Conservation (phyloP, 2,113 vertebrate species). For the Anhinga rufa region DNA sequence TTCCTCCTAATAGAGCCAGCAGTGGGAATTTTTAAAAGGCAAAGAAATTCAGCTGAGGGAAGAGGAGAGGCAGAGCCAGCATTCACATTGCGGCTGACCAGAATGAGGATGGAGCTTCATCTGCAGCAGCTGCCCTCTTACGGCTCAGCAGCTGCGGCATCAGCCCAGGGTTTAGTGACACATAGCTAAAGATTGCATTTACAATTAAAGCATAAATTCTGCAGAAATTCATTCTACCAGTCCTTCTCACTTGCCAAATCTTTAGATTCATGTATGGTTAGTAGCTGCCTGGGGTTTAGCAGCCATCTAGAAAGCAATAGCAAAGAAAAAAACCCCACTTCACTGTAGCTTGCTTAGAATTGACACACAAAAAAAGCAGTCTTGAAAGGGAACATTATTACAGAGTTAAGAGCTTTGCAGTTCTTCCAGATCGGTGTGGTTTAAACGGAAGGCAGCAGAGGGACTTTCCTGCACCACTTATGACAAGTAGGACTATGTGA, state of each 20-base stretch:
- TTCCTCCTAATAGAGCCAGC: neutral
- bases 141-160: neutral
- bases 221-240: neutral
- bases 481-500: neutral
- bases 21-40: neutral
- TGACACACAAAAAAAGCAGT: neutral
- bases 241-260: neutral
- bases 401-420: neutral
- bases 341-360: neutral
- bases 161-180: neutral
- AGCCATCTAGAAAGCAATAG: neutral
- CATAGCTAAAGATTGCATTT: neutral
- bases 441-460: neutral
- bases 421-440: neutral
- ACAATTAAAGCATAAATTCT: neutral
- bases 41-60: neutral
- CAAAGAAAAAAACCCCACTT: neutral
- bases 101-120: neutral
- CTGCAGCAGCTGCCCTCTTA: neutral
- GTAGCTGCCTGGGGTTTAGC: neutral
- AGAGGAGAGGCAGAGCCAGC: neutral
- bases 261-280: neutral
- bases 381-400: neutral
- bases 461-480: neutral
- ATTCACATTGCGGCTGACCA: neutral